Evolutionary conservation across 2,888 invertebrate genomes (phyloP).

Genomic region (Parasteatoda lunata): DNA sequence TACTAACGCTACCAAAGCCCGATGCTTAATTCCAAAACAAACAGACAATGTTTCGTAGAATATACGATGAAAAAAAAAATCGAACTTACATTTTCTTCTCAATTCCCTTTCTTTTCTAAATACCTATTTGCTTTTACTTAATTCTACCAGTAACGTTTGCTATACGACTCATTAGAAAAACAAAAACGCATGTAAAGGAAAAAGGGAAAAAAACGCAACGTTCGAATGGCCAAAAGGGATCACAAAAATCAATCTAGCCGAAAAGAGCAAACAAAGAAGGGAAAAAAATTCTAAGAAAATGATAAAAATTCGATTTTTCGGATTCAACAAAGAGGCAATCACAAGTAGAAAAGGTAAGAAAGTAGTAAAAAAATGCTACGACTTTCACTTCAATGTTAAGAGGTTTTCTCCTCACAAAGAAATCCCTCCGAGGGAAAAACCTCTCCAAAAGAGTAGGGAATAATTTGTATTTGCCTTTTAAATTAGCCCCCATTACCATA

Average conservation of each 20-base stretch:
- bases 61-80: not conserved
- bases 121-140: slow-evolving; percentile 66
- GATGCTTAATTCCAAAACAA: not conserved
- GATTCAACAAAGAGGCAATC: slow-evolving; percentile 68
- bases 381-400: slow-evolving; percentile 67
- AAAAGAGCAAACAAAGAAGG: slow-evolving; percentile 63
- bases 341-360: slow-evolving; percentile 56
- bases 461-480: slow-evolving; percentile 69
- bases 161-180: slow-evolving; percentile 13
- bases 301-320: slow-evolving; percentile 66
- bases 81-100: not conserved
- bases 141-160: slow-evolving; percentile 40
- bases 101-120: slow-evolving; percentile 18
- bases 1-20: not conserved
- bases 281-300: slow-evolving; percentile 26
- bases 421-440: slow-evolving; percentile 65
- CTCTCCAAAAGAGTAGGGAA: slow-evolving; percentile 64
- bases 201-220: slow-evolving; percentile 4
- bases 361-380: slow-evolving; percentile 39
- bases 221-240: slow-evolving; percentile 58
- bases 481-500: slow-evolving; percentile 68
- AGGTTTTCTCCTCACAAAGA: slow-evolving; percentile 66
- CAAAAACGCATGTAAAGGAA: slow-evolving; percentile 9
- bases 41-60: not conserved
- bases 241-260: slow-evolving; percentile 61